Conservation (phyloP, 23 tunicate genomes). For the Pegea sp. region DNA sequence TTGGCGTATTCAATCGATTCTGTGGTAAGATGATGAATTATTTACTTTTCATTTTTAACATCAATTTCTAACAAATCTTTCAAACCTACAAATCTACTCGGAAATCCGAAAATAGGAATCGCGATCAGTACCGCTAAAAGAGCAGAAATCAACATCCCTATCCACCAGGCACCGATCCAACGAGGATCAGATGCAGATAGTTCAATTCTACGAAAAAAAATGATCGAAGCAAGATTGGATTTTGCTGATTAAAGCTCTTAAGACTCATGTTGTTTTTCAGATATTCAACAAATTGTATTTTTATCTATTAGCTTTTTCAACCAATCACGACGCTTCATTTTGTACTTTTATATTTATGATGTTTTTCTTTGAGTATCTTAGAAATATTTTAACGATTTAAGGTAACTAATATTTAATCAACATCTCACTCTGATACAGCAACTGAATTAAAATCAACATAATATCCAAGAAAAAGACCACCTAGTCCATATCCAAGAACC, state of each 20-base stretch:
- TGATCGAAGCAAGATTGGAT: no score
- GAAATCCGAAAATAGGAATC: constrained; percentile 72
- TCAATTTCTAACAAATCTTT: no score
- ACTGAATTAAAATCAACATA: constrained; percentile 58
- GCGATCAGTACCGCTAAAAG: constrained; percentile 31
- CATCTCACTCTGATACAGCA: constrained; percentile 24
- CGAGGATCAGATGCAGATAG: constrained; percentile 58
- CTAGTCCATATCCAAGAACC: constrained; percentile 57
- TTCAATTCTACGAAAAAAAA: no score
- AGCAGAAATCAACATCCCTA: constrained; percentile 71
- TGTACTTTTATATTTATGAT: no score
- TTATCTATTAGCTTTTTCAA: no score
- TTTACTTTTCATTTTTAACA: background rate
- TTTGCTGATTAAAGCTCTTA: no score
- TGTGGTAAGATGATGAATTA: background rate
- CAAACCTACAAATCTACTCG: constrained; percentile 64
- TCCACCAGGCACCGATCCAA: constrained; percentile 99
- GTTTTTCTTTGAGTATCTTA: no score
- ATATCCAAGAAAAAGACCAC: constrained; percentile 39
- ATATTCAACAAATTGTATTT: no score
- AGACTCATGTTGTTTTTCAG: no score
- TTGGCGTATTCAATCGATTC: constrained; percentile 28
- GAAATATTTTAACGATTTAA: no score
- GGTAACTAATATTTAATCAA: background rate
- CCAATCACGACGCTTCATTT: no score